phyloP scores from a whole-genome alignment of 2,888 invertebrate genomes.

The Macrostomum cliftonense region DNA sequence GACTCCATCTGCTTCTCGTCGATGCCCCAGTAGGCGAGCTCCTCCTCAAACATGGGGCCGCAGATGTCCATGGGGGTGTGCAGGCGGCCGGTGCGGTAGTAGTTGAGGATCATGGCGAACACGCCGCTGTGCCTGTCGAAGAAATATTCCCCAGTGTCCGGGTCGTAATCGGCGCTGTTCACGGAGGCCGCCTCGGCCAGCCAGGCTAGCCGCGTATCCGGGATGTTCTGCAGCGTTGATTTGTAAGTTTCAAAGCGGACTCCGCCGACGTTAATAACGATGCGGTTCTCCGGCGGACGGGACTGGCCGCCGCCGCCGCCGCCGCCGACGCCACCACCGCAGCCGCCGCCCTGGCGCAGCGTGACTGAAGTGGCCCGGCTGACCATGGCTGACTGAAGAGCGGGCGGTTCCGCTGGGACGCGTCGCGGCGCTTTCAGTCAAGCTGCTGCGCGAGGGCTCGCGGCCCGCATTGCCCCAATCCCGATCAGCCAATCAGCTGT shows the following conservation, averaged over 20 bases:
- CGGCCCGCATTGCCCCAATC: too few species aligned
- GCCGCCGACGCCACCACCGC: too few species aligned
- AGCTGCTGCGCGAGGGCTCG: too few species aligned
- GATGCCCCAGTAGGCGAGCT: constrained; percentile 32
- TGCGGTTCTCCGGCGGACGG: constrained; percentile 15
- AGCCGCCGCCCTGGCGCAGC: too few species aligned
- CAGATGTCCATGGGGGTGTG: constrained; percentile 32
- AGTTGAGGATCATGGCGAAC: constrained; percentile 32
- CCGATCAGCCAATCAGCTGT: too few species aligned
- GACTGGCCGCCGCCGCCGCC: too few species aligned
- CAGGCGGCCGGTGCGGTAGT: constrained; percentile 31
- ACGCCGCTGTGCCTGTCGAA: constrained; percentile 33
- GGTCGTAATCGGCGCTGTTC: constrained; percentile 28
- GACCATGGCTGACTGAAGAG: too few species aligned
- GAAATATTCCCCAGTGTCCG: constrained; percentile 27
- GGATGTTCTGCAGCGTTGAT: constrained; percentile 29
- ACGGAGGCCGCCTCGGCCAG: constrained; percentile 23
- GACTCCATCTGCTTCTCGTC: constrained; percentile 35
- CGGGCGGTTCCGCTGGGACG: too few species aligned
- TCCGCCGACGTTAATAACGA: constrained; percentile 32
- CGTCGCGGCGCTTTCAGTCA: too few species aligned
- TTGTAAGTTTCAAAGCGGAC: constrained; percentile 27
- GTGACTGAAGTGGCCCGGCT: too few species aligned
- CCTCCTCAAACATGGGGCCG: constrained; percentile 33
- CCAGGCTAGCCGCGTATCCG: constrained; percentile 31